Percentiles rank a stretch among this genome's conserved stretches.
Evolutionary conservation across 2,888 invertebrate genomes (phyloP).

Genomic region (Coenonympha arcania): DNA sequence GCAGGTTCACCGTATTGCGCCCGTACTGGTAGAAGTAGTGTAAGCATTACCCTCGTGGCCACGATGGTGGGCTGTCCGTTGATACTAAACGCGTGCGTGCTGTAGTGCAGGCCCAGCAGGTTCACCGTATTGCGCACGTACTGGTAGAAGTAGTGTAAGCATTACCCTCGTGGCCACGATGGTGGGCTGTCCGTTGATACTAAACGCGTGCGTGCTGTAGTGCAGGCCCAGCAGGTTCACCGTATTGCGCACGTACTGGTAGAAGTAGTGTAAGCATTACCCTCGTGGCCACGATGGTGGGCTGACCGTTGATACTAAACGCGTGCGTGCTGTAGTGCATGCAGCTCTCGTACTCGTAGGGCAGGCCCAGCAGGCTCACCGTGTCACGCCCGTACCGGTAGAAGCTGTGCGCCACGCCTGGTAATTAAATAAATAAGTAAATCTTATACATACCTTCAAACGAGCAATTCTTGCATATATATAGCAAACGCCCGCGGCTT

Average conservation of each 20-base stretch:
- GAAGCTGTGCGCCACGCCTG: constrained; percentile 65
- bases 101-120: constrained; percentile 80
- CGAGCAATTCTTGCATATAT: no score
- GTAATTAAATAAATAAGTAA: no score
- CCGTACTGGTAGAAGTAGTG: no score
- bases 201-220: constrained; percentile 78
- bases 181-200: constrained; percentile 76
- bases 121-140: no score
- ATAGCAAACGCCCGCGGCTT: no score
- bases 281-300: constrained; percentile 75
- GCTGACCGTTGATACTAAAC: constrained; percentile 76
- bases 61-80: constrained; percentile 78
- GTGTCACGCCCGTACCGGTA: constrained; percentile 73
- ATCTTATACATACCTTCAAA: no score
- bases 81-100: constrained; percentile 76
- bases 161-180: constrained; percentile 72
- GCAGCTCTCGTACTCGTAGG: constrained; percentile 81
- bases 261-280: no score
- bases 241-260: no score
- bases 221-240: constrained; percentile 79
- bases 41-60: constrained; percentile 61
- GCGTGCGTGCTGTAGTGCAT: constrained; percentile 81
- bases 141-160: no score
- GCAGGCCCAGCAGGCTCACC: constrained; percentile 75
- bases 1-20: no score